phyloP scores from a whole-genome alignment of 1,140 invertebrate genomes.

The Hycleus cichorii region DNA sequence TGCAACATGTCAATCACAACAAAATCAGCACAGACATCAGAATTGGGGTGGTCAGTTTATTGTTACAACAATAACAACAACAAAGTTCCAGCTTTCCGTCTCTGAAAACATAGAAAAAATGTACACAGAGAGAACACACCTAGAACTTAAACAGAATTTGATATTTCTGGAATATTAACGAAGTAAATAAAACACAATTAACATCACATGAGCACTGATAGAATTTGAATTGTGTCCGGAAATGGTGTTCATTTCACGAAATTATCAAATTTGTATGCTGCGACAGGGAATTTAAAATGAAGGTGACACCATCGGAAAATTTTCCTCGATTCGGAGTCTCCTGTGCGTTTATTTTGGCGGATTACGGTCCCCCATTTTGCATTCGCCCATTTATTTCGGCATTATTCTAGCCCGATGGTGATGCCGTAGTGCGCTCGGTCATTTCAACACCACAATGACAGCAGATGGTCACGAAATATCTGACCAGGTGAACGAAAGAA shows the following conservation, averaged over 20 bases:
- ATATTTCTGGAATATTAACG: too few relatives aligned
- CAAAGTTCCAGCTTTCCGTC: constrained; percentile 4
- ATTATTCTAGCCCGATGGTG: background rate
- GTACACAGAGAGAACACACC: too few relatives aligned
- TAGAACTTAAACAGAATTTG: too few relatives aligned
- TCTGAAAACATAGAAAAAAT: constrained; percentile 1
- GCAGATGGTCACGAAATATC: constrained; percentile 27
- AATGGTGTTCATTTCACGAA: constrained; percentile 3
- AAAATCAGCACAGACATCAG: background rate
- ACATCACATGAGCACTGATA: too few relatives aligned
- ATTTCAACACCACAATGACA: constrained; percentile 37
- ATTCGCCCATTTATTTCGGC: background rate
- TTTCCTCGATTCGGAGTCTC: background rate
- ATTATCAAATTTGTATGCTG: constrained; percentile 1
- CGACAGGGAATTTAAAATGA: background rate
- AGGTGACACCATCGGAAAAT: background rate
- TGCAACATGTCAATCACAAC: constrained; percentile 5
- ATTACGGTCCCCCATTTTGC: constrained; percentile 22
- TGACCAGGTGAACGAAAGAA: constrained; percentile 29
- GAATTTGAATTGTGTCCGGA: constrained; percentile 1
- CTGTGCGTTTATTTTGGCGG: background rate
- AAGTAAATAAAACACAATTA: too few relatives aligned
- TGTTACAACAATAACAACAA: constrained; percentile 1
- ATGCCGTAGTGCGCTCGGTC: constrained; percentile 21
- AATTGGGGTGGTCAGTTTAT: constrained; percentile 8